A percentile compares a stretch with the other conserved stretches of the same genome.
Conservation (phyloP, 2,113 vertebrate genomes). For the Notechis scutatus region DNA sequence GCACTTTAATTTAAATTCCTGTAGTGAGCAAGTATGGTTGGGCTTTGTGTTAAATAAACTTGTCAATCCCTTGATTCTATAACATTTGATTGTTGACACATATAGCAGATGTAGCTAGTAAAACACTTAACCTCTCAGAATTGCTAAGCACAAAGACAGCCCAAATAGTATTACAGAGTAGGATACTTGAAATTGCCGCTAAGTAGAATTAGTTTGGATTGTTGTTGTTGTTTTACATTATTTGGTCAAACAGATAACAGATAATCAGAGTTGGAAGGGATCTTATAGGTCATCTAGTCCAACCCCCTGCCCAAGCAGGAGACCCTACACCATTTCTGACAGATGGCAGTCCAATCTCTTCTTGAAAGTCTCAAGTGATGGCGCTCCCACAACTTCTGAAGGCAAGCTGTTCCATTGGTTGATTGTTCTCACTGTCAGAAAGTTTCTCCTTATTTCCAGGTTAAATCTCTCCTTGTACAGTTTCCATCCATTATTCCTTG, state of each 20-base stretch:
- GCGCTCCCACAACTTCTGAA: too few species aligned
- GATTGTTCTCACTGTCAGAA: too few species aligned
- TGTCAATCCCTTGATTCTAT: not conserved
- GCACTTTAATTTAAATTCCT: not conserved
- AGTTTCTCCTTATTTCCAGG: too few species aligned
- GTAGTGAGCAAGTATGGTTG: not conserved
- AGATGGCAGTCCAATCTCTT: too few species aligned
- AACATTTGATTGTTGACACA: not conserved
- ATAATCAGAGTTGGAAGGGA: too few species aligned
- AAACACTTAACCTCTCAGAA: not conserved
- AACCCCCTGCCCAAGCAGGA: too few species aligned
- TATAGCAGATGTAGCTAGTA: not conserved
- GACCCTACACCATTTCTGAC: too few species aligned
- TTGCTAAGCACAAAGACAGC: not conserved
- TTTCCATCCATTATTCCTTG: too few species aligned
- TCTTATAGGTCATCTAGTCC: too few species aligned
- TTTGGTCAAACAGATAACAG: not conserved
- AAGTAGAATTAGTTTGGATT: not conserved
- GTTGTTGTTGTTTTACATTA: not conserved
- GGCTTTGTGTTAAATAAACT: not conserved
- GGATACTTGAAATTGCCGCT: not conserved
- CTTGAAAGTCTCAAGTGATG: too few species aligned
- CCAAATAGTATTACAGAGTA: not conserved
- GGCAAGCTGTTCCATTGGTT: too few species aligned
- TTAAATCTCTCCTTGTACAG: too few species aligned